Evolutionary conservation across 37 sponge, comb jelly and placozoan species (phyloP).

Genomic region (Crambe crambe): DNA sequence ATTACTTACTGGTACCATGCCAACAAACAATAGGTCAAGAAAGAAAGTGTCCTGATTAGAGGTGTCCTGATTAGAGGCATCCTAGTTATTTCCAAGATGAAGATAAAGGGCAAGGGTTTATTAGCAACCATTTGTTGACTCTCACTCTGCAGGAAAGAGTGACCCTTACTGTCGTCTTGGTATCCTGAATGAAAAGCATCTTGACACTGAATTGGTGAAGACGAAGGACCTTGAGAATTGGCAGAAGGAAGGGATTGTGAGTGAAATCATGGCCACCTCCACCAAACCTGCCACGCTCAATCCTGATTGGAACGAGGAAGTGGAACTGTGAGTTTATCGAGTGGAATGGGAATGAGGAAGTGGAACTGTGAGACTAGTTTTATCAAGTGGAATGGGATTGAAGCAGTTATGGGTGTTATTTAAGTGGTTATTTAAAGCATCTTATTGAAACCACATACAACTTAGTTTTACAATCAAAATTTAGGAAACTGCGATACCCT

Average conservation of each 20-base stretch:
- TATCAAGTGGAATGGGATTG: background rate
- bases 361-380: constrained; percentile 66
- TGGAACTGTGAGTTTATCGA: constrained; percentile 54
- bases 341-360: background rate
- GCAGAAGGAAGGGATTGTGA: constrained; percentile 30
- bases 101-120: too few relatives aligned
- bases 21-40: too few relatives aligned
- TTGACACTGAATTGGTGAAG: background rate
- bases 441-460: background rate
- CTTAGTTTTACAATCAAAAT: too few relatives aligned
- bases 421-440: background rate
- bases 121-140: too few relatives aligned
- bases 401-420: background rate
- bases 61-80: too few relatives aligned
- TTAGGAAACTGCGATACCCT: too few relatives aligned
- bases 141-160: constrained; percentile 48
- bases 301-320: constrained; percentile 59
- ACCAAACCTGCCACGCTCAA: constrained; percentile 45
- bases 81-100: too few relatives aligned
- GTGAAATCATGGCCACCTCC: constrained; percentile 10
- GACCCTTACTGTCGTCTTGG: constrained; percentile 66
- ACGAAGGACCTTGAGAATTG: constrained; percentile 29
- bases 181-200: constrained; percentile 14
- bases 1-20: too few relatives aligned
- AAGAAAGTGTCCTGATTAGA: too few relatives aligned